Evolutionary conservation across 2,797 vertebrate genomes (phyloP).

Genomic region (Macroramphosus scolopax): DNA sequence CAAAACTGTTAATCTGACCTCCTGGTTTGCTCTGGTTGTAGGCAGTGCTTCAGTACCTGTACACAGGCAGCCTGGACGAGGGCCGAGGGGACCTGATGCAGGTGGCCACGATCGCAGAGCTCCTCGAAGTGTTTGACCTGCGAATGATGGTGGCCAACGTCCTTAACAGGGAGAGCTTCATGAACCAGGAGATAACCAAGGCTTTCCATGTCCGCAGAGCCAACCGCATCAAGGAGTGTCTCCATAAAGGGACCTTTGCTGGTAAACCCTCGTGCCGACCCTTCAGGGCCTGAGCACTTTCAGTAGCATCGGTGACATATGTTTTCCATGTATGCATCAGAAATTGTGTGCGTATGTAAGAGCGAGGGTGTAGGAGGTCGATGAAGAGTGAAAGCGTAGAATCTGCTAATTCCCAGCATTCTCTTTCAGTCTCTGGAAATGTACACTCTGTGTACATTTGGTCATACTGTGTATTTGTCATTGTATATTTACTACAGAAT

Average conservation of each 20-base stretch:
- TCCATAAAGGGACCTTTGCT: slow-evolving; percentile 86
- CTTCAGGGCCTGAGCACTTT: slow-evolving; percentile 5
- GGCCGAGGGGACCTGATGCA: slow-evolving; percentile 82
- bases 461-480: slow-evolving; percentile 10
- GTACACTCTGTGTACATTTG: slow-evolving; percentile 57
- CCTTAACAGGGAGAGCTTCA: slow-evolving; percentile 92
- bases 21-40: slow-evolving; percentile 37
- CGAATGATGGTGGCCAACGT: slow-evolving; percentile 95
- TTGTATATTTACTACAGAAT: slow-evolving; percentile 31
- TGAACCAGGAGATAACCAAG: slow-evolving; percentile 96
- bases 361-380: slow-evolving; percentile 7
- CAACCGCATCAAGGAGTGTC: slow-evolving; percentile 91
- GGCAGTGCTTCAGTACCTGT: slow-evolving; percentile 87
- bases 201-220: slow-evolving; percentile 90
- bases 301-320: slow-evolving; percentile 19
- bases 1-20: slow-evolving; percentile 9
- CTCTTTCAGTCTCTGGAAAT: slow-evolving; percentile 49
- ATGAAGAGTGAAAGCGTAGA: slow-evolving; percentile 9
- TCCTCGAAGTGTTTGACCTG: slow-evolving; percentile 91
- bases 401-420: slow-evolving; percentile 26
- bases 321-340: slow-evolving; percentile 34
- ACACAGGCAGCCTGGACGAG: slow-evolving; percentile 85
- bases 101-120: slow-evolving; percentile 89
- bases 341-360: slow-evolving; percentile 11
- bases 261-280: slow-evolving; percentile 70